Evolutionary conservation across 2,797 vertebrate species (phyloP), one percentile per base, ranked within the genome.

Genomic region (Poecilia wingei): DNA sequence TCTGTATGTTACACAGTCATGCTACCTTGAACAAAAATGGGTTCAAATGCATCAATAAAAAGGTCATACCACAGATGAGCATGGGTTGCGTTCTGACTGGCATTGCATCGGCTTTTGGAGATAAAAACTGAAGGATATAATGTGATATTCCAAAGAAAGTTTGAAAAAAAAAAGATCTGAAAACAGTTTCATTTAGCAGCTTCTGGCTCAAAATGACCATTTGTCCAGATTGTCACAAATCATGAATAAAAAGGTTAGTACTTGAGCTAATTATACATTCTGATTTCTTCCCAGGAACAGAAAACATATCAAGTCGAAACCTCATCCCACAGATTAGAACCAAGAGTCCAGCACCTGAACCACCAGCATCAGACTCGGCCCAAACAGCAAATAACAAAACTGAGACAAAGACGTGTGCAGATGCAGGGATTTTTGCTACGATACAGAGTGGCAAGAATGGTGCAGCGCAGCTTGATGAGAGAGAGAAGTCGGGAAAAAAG

Each of bases 301-400:
- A 94, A 89, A 81, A 87, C 77, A 88, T 95, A 82, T 93, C 94
- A 0, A 95, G 94, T 81, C 88, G 94, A 79, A 94, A 93, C 84
- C 86, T 86, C 82, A 94, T 95, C 78, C 87, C 81, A 57, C 84
- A 91, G 86, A 88, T 91, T 92, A 93, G 94, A 95, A 90, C 84
- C 77, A 88, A 78, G 85, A 90, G 79, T 81, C 78, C 86, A 79
- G 87, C 43, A 75, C 85, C 91, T 83, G 91, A 86, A 64, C 86
- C 88, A 78, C 74, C 78, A 77, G 82, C 31, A 85, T 84, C 87
- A 82, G 86, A 90, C 82, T 75, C 84, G 80, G 77, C 82, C 82
- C 78, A 82, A 53, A 76, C 85, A 46, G 75, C 91, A 87, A 88
- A 68, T 25, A 25, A 87, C 75, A 59, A 82, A 70, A 85, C 72